Evolutionary conservation across 1,140 invertebrate species (phyloP), one percentile per base, ranked within the genome.

Genomic region (Dufourea novaeangliae): DNA sequence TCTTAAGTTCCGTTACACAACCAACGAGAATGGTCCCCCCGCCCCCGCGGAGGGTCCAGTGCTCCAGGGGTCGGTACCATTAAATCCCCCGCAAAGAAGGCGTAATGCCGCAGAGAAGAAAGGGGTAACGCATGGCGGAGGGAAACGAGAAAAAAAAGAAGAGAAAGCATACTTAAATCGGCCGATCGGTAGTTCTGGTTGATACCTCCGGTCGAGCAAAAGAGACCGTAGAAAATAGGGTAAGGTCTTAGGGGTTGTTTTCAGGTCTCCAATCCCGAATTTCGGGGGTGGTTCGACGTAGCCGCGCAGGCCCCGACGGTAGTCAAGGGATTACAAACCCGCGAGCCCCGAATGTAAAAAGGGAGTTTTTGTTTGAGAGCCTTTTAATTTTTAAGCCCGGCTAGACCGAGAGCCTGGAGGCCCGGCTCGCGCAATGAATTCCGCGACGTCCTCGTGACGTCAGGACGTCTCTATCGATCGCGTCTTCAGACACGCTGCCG

Each of bases 341-440:
- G 73, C 82, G 78, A 86, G 63, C 52, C n/a, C 50, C 61, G 85
- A 72, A 74, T 76, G 76, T 80, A 84, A 86, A 86, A 87, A 81
- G 85, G 76, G 69, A 82, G 78, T 82, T 81, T 82, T 80, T 85
- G 77, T 88, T 88, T 86, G 89, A 90, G 86, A 90, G 85, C 87
- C 87, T 91, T 90, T 90, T 89, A 91, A 89, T 90, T 91, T 90
- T 88, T 90, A 90, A 89, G 89, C 88, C 85, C 82, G 77, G 67
- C 69, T 69, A 86, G 83, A 80, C 86, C 67, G 12, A 46, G 20
- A 27, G n/a, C 62, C 76, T 37, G 37, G 39, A 64, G 70, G 27
- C 27, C 56, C 46, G 78, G 79, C 73, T 7, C 67, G 72, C 80
- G 86, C 90, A 90, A 91, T 91, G 89, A 90, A 91, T 91, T 90